Conservation (phyloP, 1,140 invertebrate genomes). For the Plutomurus gul region DNA sequence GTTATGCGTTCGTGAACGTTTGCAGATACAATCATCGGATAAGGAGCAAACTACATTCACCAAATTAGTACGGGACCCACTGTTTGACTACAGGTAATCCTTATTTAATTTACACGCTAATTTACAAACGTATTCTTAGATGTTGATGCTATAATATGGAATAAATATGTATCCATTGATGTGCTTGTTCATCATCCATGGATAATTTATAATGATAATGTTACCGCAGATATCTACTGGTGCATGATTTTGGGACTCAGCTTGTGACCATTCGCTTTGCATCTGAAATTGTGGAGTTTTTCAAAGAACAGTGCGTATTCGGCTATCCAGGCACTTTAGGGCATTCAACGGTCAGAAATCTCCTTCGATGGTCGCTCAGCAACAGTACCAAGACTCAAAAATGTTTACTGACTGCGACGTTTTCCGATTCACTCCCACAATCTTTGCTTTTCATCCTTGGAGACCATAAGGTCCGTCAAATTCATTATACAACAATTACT, state of each 20-base stretch:
- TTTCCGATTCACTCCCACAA: constrained; percentile 35
- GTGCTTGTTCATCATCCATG: no score
- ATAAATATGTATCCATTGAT: no score
- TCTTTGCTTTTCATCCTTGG: constrained; percentile 30
- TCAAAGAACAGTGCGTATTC: background rate
- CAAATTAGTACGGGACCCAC: constrained; percentile 21
- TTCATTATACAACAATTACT: background rate
- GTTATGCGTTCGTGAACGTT: background rate
- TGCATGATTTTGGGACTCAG: constrained; percentile 41
- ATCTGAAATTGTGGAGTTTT: background rate
- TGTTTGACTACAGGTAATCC: background rate
- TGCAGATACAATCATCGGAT: background rate
- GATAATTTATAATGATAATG: no score
- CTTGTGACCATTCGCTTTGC: constrained; percentile 37
- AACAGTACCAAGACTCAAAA: background rate
- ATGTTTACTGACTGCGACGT: background rate
- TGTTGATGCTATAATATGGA: no score
- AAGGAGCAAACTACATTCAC: background rate
- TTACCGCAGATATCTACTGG: constrained; percentile 19
- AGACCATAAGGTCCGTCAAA: background rate
- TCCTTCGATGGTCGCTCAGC: constrained; percentile 30
- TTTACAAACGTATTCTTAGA: no score
- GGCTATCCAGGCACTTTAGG: background rate
- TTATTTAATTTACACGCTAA: no score
- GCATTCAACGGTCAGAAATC: background rate